These are phyloP conservation scores for Tenthredo scrophulariae DNA, from an alignment of 2,888 invertebrate species.

Conservation along the genomic window DNA sequence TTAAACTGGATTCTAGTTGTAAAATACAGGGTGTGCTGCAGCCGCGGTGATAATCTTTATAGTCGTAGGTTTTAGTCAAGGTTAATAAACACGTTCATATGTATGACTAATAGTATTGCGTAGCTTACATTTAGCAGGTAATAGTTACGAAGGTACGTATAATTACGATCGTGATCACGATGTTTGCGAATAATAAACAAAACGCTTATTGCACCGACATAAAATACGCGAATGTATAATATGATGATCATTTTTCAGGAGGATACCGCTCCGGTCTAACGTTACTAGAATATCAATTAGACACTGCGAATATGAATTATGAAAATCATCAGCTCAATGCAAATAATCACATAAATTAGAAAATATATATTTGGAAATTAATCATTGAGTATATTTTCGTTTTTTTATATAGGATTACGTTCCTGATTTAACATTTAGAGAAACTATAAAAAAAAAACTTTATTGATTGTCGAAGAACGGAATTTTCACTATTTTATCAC, in stretches of 20 bases:
- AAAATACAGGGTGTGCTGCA: not conserved
- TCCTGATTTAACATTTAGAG: no score
- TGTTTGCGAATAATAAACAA: not conserved
- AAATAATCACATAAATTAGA: not conserved
- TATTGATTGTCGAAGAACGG: no score
- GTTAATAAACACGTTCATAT: conserved; percentile 20
- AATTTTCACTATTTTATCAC: no score
- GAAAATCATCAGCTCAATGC: not conserved
- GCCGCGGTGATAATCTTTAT: not conserved
- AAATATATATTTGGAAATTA: not conserved
- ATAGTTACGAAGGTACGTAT: not conserved
- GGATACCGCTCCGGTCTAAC: not conserved
- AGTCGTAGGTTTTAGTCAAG: conserved; percentile 10
- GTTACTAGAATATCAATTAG: not conserved
- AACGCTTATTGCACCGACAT: not conserved
- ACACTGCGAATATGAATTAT: not conserved
- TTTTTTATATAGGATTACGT: not conserved
- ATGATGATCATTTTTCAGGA: not conserved
- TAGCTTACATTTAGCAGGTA: not conserved
- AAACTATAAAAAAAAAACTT: no score
- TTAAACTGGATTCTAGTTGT: not conserved
- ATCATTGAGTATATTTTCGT: not conserved
- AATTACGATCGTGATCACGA: not conserved
- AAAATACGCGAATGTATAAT: not conserved
- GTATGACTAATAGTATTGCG: conserved; percentile 16